A percentile compares a stretch with the other conserved stretches of the same genome.
Conservation (phyloP, 2,888 invertebrate genomes). For the Cataglyphis rosenhaueri region DNA sequence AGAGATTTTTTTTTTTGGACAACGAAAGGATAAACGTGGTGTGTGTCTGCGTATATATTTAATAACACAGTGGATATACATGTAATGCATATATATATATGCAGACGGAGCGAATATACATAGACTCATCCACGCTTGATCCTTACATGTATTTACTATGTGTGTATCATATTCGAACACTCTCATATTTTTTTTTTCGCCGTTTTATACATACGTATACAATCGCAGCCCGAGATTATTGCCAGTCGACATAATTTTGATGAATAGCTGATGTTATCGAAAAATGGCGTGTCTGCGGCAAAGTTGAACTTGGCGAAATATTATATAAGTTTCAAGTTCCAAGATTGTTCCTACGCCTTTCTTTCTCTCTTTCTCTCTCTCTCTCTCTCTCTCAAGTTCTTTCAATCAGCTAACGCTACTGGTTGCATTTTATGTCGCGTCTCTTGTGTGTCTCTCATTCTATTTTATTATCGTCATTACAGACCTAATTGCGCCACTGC, state of each 20-base stretch:
- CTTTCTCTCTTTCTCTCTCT: background rate
- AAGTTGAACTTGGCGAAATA: conserved; percentile 8
- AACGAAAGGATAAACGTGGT: conserved; percentile 27
- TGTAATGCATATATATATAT: conserved; percentile 45
- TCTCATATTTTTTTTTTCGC: conserved; percentile 43
- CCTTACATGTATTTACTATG: conserved; percentile 48
- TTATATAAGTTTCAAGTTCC: conserved; percentile 10
- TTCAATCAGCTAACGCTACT: background rate
- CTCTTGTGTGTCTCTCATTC: background rate
- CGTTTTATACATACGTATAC: conserved; percentile 55
- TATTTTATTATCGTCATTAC: conserved; percentile 48
- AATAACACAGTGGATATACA: conserved; percentile 62
- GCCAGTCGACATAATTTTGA: background rate
- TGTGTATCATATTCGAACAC: conserved; percentile 30
- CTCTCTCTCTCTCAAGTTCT: background rate
- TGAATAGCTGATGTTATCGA: conserved; percentile 5
- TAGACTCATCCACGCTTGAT: conserved; percentile 57
- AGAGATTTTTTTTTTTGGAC: background rate
- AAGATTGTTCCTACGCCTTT: conserved; percentile 12
- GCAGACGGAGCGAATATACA: conserved; percentile 58
- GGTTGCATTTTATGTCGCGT: background rate
- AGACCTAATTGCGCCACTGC: conserved; percentile 10
- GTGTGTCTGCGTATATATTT: conserved; percentile 39
- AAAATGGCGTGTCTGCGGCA: background rate
- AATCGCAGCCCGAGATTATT: conserved; percentile 54